Evolutionary conservation across 2,113 vertebrate genomes (phyloP), one percentile per base, ranked within the genome.

Genomic region (Epinephelus fuscoguttatus): DNA sequence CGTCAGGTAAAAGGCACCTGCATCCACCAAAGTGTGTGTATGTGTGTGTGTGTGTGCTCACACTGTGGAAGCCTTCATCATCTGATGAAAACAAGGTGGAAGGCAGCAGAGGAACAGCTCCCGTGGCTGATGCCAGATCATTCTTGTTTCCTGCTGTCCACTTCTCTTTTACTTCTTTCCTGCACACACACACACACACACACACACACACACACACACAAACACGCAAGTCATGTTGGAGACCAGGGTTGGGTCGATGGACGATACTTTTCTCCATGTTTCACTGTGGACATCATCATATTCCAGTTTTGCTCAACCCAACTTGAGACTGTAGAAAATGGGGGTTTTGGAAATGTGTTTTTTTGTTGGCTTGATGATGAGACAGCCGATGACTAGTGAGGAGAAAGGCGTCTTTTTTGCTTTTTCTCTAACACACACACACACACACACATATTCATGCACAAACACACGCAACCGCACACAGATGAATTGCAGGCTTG

Each of bases 1-100:
- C 8, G 3, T 21, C 69, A 68, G 68, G 68, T 30, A 53, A 49
- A 67, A 86, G 4, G 40, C 85, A 88, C 76, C 81, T 87, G 83
- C 42, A 68, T 60, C 67, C 64, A 62, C 70, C 40, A 53, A 53
- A 7, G 50, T 37, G 33, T 7, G 33, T 8, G 33, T 37, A 7
- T 37, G 33, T 7, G 37, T 56, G 72, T 76, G 19, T 53, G 37
- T 53, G 59, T 62, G 9, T 50, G 37, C 21, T 37, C 1, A 4
- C 6, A 21, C 53, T 9, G 21, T 50, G 9, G n/a, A 71, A 68
- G 55, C 56, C 68, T 49, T 70, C 21, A 68, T 86, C 40, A 83
- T 70, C 25, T 68, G 56, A 59, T 61, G 40, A 60, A 75, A 78
- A 73, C 17, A 64, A 4, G 70, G 53, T 74, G 64, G 23, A 49